Conservation (phyloP, 2,888 invertebrate species). For the Nasonovia ribisnigri region DNA sequence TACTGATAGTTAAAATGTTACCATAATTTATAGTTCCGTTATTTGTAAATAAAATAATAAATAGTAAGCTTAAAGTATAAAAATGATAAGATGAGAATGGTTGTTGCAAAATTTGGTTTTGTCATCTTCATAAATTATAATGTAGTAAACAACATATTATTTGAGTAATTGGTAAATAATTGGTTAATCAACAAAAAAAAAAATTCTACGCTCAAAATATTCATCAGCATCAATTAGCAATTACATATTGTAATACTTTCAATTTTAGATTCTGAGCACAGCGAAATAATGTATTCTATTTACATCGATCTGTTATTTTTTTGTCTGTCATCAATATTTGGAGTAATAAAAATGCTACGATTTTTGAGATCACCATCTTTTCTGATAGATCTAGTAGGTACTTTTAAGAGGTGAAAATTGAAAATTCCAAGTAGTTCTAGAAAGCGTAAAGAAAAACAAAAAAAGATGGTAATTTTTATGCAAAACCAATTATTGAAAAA, state of each 20-base stretch:
- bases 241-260: neutral
- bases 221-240: neutral
- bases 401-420: too few species aligned
- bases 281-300: too few species aligned
- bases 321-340: too few species aligned
- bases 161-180: neutral
- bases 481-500: too few species aligned
- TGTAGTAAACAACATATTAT: neutral
- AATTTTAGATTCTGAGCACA: neutral
- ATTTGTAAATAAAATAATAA: neutral
- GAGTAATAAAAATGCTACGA: too few species aligned
- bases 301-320: too few species aligned
- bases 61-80: neutral
- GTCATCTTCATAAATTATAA: neutral
- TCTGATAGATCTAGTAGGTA: too few species aligned
- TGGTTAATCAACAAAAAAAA: neutral
- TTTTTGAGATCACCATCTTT: too few species aligned
- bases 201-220: neutral
- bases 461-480: too few species aligned
- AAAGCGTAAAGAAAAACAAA: too few species aligned
- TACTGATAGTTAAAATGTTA: neutral
- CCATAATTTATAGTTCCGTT: neutral
- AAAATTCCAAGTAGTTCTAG: too few species aligned
- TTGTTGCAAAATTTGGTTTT: neutral
- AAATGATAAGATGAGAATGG: neutral